Base-by-base conservation (phyloP, 2,888 invertebrate genomes). In the Lobophora halterata region DNA sequence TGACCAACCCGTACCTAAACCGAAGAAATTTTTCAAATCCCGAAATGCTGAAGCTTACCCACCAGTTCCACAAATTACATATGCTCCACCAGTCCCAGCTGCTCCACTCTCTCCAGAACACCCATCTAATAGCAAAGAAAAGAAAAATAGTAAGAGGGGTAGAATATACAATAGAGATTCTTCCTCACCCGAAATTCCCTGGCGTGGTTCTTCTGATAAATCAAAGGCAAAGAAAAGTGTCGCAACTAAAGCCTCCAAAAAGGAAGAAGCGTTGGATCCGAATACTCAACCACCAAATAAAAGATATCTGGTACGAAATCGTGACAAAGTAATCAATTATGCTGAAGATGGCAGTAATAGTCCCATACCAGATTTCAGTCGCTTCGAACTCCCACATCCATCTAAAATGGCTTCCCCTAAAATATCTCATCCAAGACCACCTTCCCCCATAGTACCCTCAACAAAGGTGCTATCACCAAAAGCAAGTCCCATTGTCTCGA, bases 1-100 rank as follows among this genome's bases (percentile, higher is more conserved):
- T 46, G 87, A 83, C 34, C 79, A 85, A 52, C 79, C 88, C 39
- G 83, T 91, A 52, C 90, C 91, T 57, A 95, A 95, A 72, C 96
- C 96, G 24, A 94, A 95, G 70, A 96, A 96, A 71, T 96, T 96
- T 77, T 96, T 96, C 71, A 96, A 96, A 71, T 95, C 95, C 66
- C 92, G 94, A 31, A 95, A 94, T 77, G 89, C 91, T 9, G 91
- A 91, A 52, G 82, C 89, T 2, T 89, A 89, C 42, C 90, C 90
- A 40, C 78, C 82, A 46, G 82, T 87, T 44, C 88, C 88, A 49
- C 88, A 87, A 54, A 87, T 87, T 25, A 86, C 82, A 19, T 88
- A 87, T 71, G 88, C 88, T 39, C 87, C 88, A 33, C 83, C 87
- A 25, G 80, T 78, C 49, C 68, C 81, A 44, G 79, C 79, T 40